Evolutionary conservation across 1,140 invertebrate genomes (phyloP), one percentile per base, ranked within the genome.

Genomic region (Globodera rostochiensis): DNA sequence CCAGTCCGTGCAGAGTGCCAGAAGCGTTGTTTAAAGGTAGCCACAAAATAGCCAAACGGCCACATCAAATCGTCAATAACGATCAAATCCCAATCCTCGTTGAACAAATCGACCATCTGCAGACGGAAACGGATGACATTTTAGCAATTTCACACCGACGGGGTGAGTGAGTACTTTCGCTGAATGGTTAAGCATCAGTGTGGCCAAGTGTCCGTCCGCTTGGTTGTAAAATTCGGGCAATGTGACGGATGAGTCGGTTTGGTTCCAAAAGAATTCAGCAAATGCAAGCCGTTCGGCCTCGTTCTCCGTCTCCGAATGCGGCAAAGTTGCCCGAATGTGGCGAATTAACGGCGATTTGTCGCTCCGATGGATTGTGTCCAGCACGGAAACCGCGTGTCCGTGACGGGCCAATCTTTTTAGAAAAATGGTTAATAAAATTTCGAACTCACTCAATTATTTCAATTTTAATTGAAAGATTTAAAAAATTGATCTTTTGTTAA

Each of bases 181-280:
- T 7, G 57, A 64, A 64, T 78, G 60, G 49, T 78, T 78, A 69
- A 69, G 15, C 77, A 78, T 78, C 70, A 78, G 70, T 71, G 70
- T 78, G 45, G 21, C 77, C 66, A 78, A 45, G n/a, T 78, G 49
- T 25, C n/a, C 36, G 49, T 78, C 77, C 49, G 50, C 46, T 15
- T 78, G 77, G 2, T 47, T 45, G 49, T 64, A 78, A 69, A 78
- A 78, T 78, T 78, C 64, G 70, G 21, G 53, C 47, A 78, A 45
- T 25, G 77, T 78, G 70, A 78, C 64, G 25, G 77, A 78, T 25
- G 77, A 78, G 70, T 78, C 77, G 21, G 77, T 78, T 49, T 78
- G 21, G 49, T 69, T 53, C 77, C 77, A 78, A 78, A 78, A 78
- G 64, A 78, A 78, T 53, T 78, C 11, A 21, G 77, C 77, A 78